Evolutionary conservation across 2,888 invertebrate species (phyloP).

Genomic region (Chrysodeixis includens): DNA sequence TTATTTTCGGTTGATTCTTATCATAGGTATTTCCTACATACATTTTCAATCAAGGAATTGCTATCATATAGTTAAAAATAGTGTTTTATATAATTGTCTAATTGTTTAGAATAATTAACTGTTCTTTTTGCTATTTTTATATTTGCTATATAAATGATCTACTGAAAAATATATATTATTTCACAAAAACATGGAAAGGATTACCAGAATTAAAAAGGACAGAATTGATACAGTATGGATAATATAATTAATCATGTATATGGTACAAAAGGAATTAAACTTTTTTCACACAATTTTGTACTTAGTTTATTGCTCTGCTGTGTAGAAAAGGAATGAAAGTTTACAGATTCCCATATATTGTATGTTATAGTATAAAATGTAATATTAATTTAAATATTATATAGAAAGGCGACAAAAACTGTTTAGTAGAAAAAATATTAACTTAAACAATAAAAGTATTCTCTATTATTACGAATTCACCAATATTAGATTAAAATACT

Average conservation of each 20-base stretch:
- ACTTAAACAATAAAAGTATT: too few relatives aligned
- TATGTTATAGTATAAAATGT: constrained; percentile 4
- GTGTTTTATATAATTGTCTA: background rate
- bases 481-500: too few relatives aligned
- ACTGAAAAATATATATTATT: constrained; percentile 11
- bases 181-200: constrained; percentile 4
- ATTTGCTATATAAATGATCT: background rate
- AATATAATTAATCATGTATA: too few relatives aligned
- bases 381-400: constrained; percentile 5
- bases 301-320: constrained; percentile 33
- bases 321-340: constrained; percentile 22
- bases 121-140: background rate
- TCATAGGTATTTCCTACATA: background rate
- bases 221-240: too few relatives aligned
- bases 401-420: constrained; percentile 5
- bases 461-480: too few relatives aligned
- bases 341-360: constrained; percentile 18
- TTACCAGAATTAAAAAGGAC: too few relatives aligned
- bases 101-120: background rate
- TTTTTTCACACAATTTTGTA: constrained; percentile 12
- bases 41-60: background rate
- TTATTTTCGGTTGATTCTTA: background rate
- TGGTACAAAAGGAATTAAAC: too few relatives aligned
- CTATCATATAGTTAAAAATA: background rate
- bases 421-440: too few relatives aligned